Evolutionary conservation across 2,113 vertebrate species (phyloP).

Genomic region (Cygnus atratus): DNA sequence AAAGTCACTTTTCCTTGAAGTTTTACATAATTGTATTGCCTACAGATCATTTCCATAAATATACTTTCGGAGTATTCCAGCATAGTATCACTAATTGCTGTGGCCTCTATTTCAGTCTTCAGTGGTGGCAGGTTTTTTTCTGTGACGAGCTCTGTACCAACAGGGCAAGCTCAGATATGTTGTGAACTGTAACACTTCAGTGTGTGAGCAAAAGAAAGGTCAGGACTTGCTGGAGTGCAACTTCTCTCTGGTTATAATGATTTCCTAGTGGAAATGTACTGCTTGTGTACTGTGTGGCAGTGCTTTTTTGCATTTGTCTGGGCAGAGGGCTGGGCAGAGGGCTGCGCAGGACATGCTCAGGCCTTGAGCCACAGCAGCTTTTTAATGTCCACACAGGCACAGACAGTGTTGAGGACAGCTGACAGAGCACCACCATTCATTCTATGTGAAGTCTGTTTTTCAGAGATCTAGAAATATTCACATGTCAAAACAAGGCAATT

Average conservation of each 20-base stretch:
- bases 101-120: background rate
- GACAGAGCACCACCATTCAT: background rate
- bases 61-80: background rate
- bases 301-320: background rate
- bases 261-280: background rate
- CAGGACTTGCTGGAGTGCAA: background rate
- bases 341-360: background rate
- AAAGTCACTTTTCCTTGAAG: background rate
- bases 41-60: background rate
- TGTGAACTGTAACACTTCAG: background rate
- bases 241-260: background rate
- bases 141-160: background rate
- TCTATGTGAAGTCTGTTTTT: background rate
- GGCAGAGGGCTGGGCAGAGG: background rate
- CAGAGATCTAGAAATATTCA: background rate
- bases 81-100: background rate
- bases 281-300: background rate
- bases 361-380: background rate
- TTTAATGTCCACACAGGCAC: background rate
- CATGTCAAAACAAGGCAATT: background rate
- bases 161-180: background rate
- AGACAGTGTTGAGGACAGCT: background rate
- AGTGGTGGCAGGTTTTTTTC: background rate
- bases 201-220: background rate
- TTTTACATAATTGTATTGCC: background rate